Evolutionary conservation across 1,140 invertebrate genomes (phyloP), one percentile per base, ranked within the genome.

Genomic region (Chelonus insularis): DNA sequence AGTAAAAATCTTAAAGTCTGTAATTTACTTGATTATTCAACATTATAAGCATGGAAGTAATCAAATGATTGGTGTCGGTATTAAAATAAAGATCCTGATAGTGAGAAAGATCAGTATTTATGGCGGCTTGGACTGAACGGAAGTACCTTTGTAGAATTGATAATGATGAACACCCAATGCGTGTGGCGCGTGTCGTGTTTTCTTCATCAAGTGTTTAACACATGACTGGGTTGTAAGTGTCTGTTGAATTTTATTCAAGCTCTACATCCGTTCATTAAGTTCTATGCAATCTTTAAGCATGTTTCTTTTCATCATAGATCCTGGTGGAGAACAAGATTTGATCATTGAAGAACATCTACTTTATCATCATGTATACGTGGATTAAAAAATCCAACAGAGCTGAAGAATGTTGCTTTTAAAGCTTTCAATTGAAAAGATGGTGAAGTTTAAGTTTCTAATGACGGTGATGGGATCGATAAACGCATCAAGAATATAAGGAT

Each of bases 81-180:
- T 12, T 4, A 36, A 29, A 12, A 9, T 12, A 6, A 18, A 56
- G 5, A 16, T 41, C 21, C 1, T 16, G 11, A 47, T 16, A 16
- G 21, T 29, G 25, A 51, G 48, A 41, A 37, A 23, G 47, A 23
- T 12, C 32, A 16, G 18, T 41, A 57, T 63, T 70, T 76, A 74
- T 76, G 69, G 69, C 65, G 62, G 56, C 63, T 62, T 65, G 57
- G 34, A 61, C 36, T 52, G 66, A 67, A 68, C 69, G 77, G 77
- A 79, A 80, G 68, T 68, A 62, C 56, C 60, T 57, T n/a, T 39
- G 52, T 67, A 61, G 78, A 80, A 80, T 79, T 77, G 70, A 68
- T 74, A 78, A 77, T 72, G 66, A 59, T 16, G 11, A 37, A 72
- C 67, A 66, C 62, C 59, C 60, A 67, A 59, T 66, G 66, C 67